phyloP scores from a whole-genome alignment of 2,113 vertebrate genomes.

The Etia nguti region DNA sequence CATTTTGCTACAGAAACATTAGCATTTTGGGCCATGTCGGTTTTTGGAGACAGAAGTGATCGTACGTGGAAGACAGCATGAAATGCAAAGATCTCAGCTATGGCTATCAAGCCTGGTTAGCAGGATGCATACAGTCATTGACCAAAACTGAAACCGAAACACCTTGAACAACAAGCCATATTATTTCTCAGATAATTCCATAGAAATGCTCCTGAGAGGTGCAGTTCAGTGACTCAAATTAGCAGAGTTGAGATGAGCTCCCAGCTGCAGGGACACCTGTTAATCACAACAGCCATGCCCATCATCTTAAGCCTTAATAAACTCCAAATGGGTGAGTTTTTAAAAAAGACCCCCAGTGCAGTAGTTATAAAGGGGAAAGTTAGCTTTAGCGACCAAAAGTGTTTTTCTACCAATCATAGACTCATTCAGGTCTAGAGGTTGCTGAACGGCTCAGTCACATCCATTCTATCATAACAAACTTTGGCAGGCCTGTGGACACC shows the following conservation, averaged over 20 bases:
- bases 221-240: not conserved
- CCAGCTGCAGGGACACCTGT: not conserved
- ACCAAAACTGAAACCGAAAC: not conserved
- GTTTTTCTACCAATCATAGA: not conserved
- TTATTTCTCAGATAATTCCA: not conserved
- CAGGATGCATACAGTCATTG: not conserved
- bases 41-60: not conserved
- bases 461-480: not conserved
- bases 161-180: not conserved
- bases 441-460: not conserved
- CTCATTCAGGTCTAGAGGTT: not conserved
- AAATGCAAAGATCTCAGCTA: not conserved
- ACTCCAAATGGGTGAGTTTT: not conserved
- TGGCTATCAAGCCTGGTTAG: not conserved
- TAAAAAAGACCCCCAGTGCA: not conserved
- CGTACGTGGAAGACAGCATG: not conserved
- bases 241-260: not conserved
- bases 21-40: not conserved
- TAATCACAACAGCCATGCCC: not conserved
- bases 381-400: not conserved
- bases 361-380: not conserved
- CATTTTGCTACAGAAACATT: not conserved
- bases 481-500: not conserved
- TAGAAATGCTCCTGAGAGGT: not conserved
- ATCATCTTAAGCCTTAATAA: not conserved